Base-by-base conservation (phyloP, 1,140 invertebrate genomes). In the Diuraphis noxia region DNA sequence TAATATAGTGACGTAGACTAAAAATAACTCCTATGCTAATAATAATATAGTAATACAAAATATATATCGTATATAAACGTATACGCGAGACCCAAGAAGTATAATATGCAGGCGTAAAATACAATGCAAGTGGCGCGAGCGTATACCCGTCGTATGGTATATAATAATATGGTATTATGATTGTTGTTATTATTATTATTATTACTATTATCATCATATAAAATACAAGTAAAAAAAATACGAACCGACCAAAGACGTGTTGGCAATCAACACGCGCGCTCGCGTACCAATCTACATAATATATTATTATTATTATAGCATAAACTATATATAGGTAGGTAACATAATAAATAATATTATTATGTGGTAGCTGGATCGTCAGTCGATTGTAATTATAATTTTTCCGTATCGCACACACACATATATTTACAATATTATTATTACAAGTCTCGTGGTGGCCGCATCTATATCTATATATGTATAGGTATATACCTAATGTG, bases 361-460 rank as follows among this genome's bases (percentile, higher is more conserved):
- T 56, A 9, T 56, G 56, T 72, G 34, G n/a, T 72, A 72, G 56
- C n/a, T 13, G 56, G 56, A 72, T 72, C 56, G 56, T 72, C 56
- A 72, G 30, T n/a, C 30, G n/a, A 72, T 72, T 72, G 56, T 72
- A 72, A 72, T 72, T 72, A 72, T 72, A 72, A 72, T 72, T 72
- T 72, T 72, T 72, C 56, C n/a, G n/a, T n/a, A 72, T n/a, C 30
- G 17, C 10, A 72, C 56, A 72, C 56, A 72, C 30, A 63, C 8
- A 63, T 63, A 63, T n/a, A 63, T 63, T n/a, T 72, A 72, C 5
- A 72, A n/a, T 72, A 72, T n/a, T 72, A 34, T 72, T n/a, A 72
- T 72, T 17, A 72, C 56, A 17, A 72, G 13, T n/a, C 30, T 3
- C 30, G 56, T 7, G 30, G 56, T 72, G n/a, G 56, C n/a, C 30